Percentiles rank a stretch among this genome's conserved stretches.
phyloP scores from a whole-genome alignment of 2,888 invertebrate species.

The Drosophila melanosoma region DNA sequence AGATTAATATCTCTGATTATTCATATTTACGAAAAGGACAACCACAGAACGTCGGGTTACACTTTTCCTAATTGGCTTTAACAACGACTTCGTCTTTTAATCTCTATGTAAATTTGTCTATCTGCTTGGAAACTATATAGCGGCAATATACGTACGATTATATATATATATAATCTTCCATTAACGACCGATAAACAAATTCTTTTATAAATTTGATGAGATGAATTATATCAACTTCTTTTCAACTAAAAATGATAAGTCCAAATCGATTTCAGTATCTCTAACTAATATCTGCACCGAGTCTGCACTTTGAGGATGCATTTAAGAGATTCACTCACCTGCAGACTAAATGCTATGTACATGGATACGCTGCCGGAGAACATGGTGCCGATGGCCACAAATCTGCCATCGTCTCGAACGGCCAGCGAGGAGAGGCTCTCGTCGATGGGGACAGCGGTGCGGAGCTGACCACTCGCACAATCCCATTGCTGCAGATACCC shows the following conservation, averaged over 20 bases:
- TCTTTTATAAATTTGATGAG: neutral
- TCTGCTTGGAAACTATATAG: no score
- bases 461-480: constrained; percentile 87
- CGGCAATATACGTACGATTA: no score
- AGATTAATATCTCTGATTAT: neutral
- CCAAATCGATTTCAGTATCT: neutral
- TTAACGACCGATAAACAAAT: neutral
- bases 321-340: constrained; percentile 86
- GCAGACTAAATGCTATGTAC: constrained; percentile 95
- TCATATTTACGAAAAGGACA: no score
- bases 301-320: neutral
- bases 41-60: no score
- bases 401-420: constrained; percentile 95
- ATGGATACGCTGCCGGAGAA: constrained; percentile 96
- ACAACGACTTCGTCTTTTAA: no score
- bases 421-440: constrained; percentile 94
- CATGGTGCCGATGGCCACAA: constrained; percentile 97
- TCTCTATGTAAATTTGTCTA: no score
- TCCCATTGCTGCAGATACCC: constrained; percentile 94
- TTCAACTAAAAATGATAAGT: neutral
- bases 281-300: neutral
- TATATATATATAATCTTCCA: neutral
- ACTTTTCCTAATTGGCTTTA: no score
- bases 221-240: neutral
- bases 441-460: constrained; percentile 87